A percentile compares a stretch with the other conserved stretches of the same genome.
phyloP scores from a whole-genome alignment of 2,888 invertebrate genomes.

The Latrodectus elegans region DNA sequence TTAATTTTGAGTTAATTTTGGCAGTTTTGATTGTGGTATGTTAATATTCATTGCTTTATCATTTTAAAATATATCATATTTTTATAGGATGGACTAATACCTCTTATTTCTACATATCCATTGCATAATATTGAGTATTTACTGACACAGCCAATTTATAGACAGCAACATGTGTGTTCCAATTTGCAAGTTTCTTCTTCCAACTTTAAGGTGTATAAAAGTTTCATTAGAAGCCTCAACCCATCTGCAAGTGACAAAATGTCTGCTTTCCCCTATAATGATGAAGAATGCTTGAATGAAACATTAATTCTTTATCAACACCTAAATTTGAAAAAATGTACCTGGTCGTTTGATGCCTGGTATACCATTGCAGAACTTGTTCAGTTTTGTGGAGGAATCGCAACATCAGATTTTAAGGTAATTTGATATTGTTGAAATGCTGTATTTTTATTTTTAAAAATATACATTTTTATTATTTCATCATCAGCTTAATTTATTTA shows the following conservation, averaged over 20 bases:
- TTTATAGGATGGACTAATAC: slow-evolving; percentile 75
- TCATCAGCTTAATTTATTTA: no score
- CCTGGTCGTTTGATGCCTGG: slow-evolving; percentile 76
- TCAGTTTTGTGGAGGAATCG: slow-evolving; percentile 75
- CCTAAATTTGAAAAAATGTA: slow-evolving; percentile 75
- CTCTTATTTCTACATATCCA: slow-evolving; percentile 76
- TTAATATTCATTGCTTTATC: neutral
- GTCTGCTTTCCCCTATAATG: slow-evolving; percentile 44
- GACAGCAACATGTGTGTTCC: slow-evolving; percentile 76
- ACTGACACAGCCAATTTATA: slow-evolving; percentile 74
- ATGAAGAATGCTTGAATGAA: slow-evolving; percentile 33
- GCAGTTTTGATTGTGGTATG: no score
- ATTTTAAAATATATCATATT: neutral
- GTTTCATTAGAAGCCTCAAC: slow-evolving; percentile 34
- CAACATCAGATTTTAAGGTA: slow-evolving; percentile 75
- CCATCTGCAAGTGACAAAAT: slow-evolving; percentile 22
- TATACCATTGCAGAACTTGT: slow-evolving; percentile 76
- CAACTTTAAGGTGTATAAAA: neutral
- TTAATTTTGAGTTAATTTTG: no score
- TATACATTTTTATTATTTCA: no score
- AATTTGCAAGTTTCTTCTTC: slow-evolving; percentile 72
- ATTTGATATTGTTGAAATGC: neutral
- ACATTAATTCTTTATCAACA: slow-evolving; percentile 74
- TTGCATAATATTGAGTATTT: slow-evolving; percentile 75
- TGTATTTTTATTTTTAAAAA: no score